Evolutionary conservation across 2,113 vertebrate species (phyloP).

Genomic region (Procavia capensis): DNA sequence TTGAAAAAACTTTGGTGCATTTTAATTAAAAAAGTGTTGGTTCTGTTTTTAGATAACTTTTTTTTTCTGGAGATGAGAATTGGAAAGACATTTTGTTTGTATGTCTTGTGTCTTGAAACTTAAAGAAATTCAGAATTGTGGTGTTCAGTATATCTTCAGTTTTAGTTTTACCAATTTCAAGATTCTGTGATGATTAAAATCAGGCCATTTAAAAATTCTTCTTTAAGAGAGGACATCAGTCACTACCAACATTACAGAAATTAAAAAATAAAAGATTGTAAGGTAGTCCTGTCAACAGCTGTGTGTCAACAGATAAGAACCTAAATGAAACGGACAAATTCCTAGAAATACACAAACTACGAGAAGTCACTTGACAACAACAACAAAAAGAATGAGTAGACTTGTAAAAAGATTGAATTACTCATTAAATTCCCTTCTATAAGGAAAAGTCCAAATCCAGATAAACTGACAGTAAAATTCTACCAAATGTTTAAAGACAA

Average conservation of each 20-base stretch:
- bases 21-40: not conserved
- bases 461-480: not conserved
- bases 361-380: not conserved
- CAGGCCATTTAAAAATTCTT: not conserved
- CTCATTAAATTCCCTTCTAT: not conserved
- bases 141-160: not conserved
- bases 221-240: not conserved
- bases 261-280: not conserved
- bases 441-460: not conserved
- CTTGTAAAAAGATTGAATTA: not conserved
- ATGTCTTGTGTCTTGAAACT: not conserved
- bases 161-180: conserved; percentile 42
- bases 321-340: not conserved
- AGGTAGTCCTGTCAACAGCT: not conserved
- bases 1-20: not conserved
- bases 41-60: not conserved
- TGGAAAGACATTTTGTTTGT: not conserved
- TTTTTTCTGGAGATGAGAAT: not conserved
- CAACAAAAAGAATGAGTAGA: not conserved
- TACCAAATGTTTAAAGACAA: not conserved
- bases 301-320: no score
- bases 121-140: not conserved
- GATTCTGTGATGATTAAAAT: not conserved
- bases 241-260: not conserved
- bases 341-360: not conserved